Conservation (phyloP, 2,113 vertebrate genomes). For the Setophaga kirtlandii region DNA sequence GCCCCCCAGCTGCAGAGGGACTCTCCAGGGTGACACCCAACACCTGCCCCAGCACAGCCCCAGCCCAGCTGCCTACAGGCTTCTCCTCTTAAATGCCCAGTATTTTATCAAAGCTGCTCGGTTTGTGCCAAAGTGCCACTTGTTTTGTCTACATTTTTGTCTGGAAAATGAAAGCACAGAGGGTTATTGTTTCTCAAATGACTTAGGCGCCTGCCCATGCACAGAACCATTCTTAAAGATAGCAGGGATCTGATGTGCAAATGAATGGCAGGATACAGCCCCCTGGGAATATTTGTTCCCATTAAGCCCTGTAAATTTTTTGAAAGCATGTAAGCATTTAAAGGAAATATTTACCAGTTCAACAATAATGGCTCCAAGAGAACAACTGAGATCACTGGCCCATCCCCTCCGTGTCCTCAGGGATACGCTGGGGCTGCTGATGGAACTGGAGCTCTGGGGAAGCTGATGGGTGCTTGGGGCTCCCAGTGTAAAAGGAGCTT, state of each 20-base stretch:
- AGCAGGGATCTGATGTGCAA: constrained; percentile 19
- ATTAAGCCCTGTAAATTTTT: background rate
- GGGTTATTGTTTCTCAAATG: background rate
- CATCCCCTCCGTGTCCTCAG: background rate
- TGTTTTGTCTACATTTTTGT: constrained; percentile 27
- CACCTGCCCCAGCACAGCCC: background rate
- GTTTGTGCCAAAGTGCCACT: constrained; percentile 19
- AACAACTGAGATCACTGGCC: background rate
- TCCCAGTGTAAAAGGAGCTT: background rate
- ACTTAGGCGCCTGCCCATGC: constrained; percentile 4
- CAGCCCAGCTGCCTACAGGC: background rate
- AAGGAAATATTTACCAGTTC: constrained; percentile 38
- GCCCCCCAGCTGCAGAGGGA: background rate
- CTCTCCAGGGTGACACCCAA: background rate
- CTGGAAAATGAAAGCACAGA: constrained; percentile 32
- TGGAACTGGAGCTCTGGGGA: background rate
- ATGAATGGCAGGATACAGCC: constrained; percentile 31
- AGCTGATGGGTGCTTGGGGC: background rate
- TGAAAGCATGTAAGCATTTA: background rate
- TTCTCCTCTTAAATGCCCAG: background rate
- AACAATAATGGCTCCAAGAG: background rate
- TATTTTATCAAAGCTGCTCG: background rate
- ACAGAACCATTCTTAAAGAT: constrained; percentile 12
- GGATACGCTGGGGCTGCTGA: background rate
- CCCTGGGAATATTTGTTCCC: constrained; percentile 38